Percentiles rank a stretch among this genome's conserved stretches.
Evolutionary conservation across 1,140 invertebrate genomes (phyloP).

Genomic region (Ladona fulva): DNA sequence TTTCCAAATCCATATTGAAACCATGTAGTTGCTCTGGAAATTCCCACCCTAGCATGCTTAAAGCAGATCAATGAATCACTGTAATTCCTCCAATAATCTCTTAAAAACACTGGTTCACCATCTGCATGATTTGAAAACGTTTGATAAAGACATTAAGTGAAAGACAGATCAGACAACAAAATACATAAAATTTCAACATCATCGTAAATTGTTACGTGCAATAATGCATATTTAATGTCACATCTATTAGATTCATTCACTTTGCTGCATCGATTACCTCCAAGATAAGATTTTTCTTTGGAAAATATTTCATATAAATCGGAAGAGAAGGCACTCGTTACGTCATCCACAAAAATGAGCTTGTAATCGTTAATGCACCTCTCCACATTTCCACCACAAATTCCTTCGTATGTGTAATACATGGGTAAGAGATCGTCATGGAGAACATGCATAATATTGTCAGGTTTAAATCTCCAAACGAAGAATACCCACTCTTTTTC

Average conservation of each 20-base stretch:
- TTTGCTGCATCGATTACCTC: too few relatives aligned
- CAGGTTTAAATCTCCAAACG: constrained; percentile 40
- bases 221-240: too few relatives aligned
- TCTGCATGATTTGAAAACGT: not conserved
- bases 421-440: constrained; percentile 48
- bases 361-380: constrained; percentile 22
- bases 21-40: constrained; percentile 37
- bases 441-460: constrained; percentile 49
- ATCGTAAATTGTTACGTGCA: too few relatives aligned
- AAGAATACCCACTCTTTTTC: constrained; percentile 20
- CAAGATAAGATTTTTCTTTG: not conserved
- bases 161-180: too few relatives aligned
- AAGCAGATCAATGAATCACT: constrained; percentile 23
- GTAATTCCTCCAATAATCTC: not conserved
- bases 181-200: too few relatives aligned
- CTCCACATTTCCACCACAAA: constrained; percentile 30
- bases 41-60: constrained; percentile 32
- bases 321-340: constrained; percentile 18
- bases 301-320: constrained; percentile 26
- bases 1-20: constrained; percentile 44
- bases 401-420: constrained; percentile 33
- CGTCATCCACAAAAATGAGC: constrained; percentile 25
- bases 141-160: too few relatives aligned
- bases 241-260: too few relatives aligned
- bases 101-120: constrained; percentile 19